Conservation (phyloP, 30 jellyfish, hydroid and myxozoan species). For the Aurelia aurita complex sp. Pacific region DNA sequence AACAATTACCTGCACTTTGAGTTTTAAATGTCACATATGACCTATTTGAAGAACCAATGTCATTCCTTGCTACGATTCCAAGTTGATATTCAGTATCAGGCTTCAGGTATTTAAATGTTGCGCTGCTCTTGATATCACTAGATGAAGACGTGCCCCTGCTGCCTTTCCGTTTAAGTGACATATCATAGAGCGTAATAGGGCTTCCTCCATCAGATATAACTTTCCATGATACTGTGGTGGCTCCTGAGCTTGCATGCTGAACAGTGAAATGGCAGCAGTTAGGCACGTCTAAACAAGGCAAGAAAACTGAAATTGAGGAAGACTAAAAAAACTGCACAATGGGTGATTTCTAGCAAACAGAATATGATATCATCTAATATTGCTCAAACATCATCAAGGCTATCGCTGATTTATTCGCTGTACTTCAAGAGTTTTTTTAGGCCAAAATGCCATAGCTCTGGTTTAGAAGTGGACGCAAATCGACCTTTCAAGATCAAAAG, state of each 20-base stretch:
- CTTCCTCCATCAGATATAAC: background rate
- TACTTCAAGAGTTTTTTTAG: too few relatives aligned
- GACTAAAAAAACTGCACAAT: too few relatives aligned
- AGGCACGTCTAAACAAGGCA: background rate
- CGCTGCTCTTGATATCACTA: background rate
- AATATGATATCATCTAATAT: too few relatives aligned
- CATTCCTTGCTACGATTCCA: background rate
- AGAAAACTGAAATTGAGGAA: too few relatives aligned
- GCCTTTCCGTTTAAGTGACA: background rate
- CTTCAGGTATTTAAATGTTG: background rate
- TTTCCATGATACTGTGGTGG: background rate
- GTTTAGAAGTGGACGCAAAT: too few relatives aligned
- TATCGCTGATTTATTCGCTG: too few relatives aligned
- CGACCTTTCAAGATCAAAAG: too few relatives aligned
- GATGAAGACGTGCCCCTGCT: background rate
- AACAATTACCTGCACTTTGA: background rate
- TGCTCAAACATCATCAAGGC: too few relatives aligned
- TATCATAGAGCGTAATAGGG: background rate
- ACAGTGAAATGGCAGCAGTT: background rate
- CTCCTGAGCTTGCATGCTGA: background rate
- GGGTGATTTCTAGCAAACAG: too few relatives aligned
- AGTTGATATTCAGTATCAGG: background rate
- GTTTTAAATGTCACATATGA: conserved; percentile 1
- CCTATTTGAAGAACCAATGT: background rate
- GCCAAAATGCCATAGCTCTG: too few relatives aligned